Percentiles rank a stretch among this genome's conserved stretches.
These are phyloP conservation scores for Delia radicum DNA, from an alignment of 1,140 invertebrate species.

Conservation along the genomic window DNA sequence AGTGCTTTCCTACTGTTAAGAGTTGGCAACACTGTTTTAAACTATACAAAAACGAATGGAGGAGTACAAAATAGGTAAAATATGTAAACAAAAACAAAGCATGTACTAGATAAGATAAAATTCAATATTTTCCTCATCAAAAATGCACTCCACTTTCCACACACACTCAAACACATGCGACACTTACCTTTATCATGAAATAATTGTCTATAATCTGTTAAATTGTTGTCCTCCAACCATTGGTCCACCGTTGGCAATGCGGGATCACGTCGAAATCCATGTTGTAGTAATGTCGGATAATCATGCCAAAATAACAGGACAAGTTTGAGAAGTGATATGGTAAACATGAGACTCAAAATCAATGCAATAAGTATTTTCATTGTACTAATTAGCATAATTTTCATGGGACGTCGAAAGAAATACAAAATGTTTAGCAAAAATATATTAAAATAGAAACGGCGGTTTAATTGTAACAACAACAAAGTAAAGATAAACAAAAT, in stretches of 20 bases:
- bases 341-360: constrained; percentile 54
- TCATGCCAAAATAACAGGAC: constrained; percentile 51
- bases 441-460: background rate
- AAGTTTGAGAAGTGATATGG: constrained; percentile 50
- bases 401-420: background rate
- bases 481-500: background rate
- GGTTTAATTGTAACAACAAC: background rate
- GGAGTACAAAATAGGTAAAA: background rate
- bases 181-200: constrained; percentile 71
- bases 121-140: background rate
- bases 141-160: too few relatives aligned
- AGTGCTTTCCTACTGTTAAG: background rate
- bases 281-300: constrained; percentile 34
- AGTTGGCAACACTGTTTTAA: background rate
- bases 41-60: background rate
- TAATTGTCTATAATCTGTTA: constrained; percentile 66
- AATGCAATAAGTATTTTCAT: constrained; percentile 47
- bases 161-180: background rate
- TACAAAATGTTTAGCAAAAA: background rate
- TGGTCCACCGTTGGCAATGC: constrained; percentile 60
- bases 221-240: constrained; percentile 71
- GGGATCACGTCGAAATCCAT: constrained; percentile 24
- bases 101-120: background rate
- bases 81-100: background rate
- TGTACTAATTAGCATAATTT: constrained; percentile 48